These are phyloP conservation scores for Diorhabda elongata DNA, from an alignment of 1,140 invertebrate species.

Conservation along the genomic window DNA sequence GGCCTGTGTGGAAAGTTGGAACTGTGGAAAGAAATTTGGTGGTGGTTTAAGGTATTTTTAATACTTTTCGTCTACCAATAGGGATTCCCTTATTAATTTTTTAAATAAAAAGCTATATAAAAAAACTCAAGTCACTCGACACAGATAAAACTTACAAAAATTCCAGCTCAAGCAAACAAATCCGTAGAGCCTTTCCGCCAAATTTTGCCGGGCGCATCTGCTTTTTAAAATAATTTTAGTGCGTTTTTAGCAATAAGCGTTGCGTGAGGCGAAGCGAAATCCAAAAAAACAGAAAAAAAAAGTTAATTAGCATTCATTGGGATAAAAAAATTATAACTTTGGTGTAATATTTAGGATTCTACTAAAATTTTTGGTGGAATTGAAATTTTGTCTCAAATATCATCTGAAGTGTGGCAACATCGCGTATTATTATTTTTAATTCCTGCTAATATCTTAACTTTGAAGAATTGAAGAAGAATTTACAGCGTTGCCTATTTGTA, in stretches of 20 bases:
- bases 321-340: too few relatives aligned
- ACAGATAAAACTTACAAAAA: constrained; percentile 31
- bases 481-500: too few relatives aligned
- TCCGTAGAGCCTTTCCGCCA: constrained; percentile 45
- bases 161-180: constrained; percentile 41
- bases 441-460: too few relatives aligned
- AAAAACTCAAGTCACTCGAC: not conserved
- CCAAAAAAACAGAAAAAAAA: constrained; percentile 40
- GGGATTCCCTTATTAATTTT: too few relatives aligned
- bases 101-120: too few relatives aligned
- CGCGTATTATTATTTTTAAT: too few relatives aligned
- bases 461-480: too few relatives aligned
- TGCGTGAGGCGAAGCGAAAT: constrained; percentile 39
- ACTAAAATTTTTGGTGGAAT: too few relatives aligned
- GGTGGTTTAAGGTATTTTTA: not conserved
- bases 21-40: constrained; percentile 29
- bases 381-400: too few relatives aligned
- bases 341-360: too few relatives aligned
- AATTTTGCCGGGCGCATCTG: constrained; percentile 45
- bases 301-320: constrained; percentile 24
- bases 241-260: constrained; percentile 37
- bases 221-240: constrained; percentile 26
- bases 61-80: not conserved
- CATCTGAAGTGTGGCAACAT: too few relatives aligned
- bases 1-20: constrained; percentile 42